Base-by-base conservation (phyloP, 1,140 invertebrate genomes). In the Heliconius hewitsoni region DNA sequence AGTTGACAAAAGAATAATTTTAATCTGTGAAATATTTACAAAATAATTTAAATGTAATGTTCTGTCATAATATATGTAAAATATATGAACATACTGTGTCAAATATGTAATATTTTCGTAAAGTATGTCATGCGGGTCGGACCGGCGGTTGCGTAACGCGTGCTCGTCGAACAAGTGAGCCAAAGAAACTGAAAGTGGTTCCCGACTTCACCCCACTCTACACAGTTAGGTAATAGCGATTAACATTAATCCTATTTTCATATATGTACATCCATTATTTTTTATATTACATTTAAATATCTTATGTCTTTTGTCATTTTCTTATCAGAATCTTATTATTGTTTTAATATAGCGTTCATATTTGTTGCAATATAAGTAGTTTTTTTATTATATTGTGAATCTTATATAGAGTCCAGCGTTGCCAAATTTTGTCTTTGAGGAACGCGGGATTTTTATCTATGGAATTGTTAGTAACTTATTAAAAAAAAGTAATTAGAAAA, bases 141-240 rank as follows among this genome's bases (percentile, higher is more conserved):
- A 82, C 81, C 81, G 71, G 78, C 84, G 70, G 84, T 92, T 93
- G 86, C 89, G 87, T 87, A 91, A 93, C 76, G 81, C 89, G 91
- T 89, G 88, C 83, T 87, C 76, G 76, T 90, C 79, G 74, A 77
- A 82, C 85, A 82, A 84, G 83, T 82, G 76, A 84, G 79, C 85
- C 83, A 81, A 78, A 87, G 90, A 93, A 92, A 93, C 92, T 93
- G 92, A 93, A 92, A 93, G 92, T 93, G 90, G 82, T 85, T 85
- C 83, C 76, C 70, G 76, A 27, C 85, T 77, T 76, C 80, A 85
- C 85, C 89, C 89, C 87, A 87, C 88, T 83, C 84, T 83, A 85
- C 81, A 83, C 84, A 74, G 66, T 91, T 91, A 91, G 86, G 87
- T 91, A 91, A 91, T 83, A 77, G 82, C 84, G 73, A 89, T 92